Evolutionary conservation across 2,888 invertebrate species (phyloP).

Genomic region (Steromphala cineraria): DNA sequence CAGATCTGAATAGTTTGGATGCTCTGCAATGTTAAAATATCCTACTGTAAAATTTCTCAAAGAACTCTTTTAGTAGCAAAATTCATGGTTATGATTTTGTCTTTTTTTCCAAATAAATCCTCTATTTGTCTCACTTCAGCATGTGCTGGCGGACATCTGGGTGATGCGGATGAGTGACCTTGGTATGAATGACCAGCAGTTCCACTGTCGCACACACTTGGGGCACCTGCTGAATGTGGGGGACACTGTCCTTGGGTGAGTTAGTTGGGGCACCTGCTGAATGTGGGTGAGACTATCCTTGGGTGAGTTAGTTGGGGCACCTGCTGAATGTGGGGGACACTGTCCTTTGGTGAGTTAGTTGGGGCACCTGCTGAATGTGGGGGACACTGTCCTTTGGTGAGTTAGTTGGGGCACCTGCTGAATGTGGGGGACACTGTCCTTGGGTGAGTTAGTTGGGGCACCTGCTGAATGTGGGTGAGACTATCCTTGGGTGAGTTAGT

Average conservation of each 20-base stretch:
- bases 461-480: no score
- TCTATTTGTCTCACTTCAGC: slow-evolving; percentile 75
- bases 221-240: slow-evolving; percentile 95
- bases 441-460: slow-evolving; percentile 80
- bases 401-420: slow-evolving; percentile 93
- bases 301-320: no score
- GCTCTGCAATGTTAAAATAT: no score
- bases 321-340: slow-evolving; percentile 94
- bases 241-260: slow-evolving; percentile 92
- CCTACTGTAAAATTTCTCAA: no score
- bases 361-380: no score
- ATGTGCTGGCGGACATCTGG: slow-evolving; percentile 94
- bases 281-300: no score
- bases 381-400: no score
- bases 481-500: no score
- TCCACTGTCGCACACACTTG: slow-evolving; percentile 93
- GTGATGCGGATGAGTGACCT: slow-evolving; percentile 85
- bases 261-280: neutral
- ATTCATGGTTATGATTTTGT: neutral
- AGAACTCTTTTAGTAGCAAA: no score
- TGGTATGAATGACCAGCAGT: slow-evolving; percentile 85
- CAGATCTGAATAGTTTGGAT: no score
- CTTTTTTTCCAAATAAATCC: neutral
- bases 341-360: slow-evolving; percentile 85
- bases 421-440: slow-evolving; percentile 94